Percentiles rank a stretch among this genome's conserved stretches.
Evolutionary conservation across 2,888 invertebrate genomes (phyloP).

Genomic region (Melikaiella ostensackeni): DNA sequence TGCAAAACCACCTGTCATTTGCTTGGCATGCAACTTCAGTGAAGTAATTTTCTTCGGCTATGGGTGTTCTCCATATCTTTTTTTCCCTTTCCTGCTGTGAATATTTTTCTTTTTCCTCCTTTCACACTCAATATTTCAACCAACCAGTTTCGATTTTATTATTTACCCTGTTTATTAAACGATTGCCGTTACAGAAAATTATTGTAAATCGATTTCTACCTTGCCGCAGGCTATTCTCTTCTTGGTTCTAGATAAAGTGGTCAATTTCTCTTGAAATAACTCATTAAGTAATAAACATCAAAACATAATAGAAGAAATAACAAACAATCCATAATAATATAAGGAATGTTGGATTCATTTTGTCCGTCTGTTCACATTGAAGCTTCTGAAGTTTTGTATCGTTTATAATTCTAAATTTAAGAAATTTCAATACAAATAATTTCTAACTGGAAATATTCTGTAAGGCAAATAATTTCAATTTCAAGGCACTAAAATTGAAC

Average conservation of each 20-base stretch:
- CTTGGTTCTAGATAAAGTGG: neutral
- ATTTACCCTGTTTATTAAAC: neutral
- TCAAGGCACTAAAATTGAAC: no score
- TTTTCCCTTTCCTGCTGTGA: neutral
- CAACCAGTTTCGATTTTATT: neutral
- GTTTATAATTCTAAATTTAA: no score
- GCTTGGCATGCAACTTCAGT: constrained; percentile 65
- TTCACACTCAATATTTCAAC: neutral
- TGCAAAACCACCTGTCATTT: constrained; percentile 61
- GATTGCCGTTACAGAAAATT: neutral
- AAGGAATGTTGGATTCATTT: no score
- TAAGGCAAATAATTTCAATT: no score
- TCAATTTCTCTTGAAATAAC: neutral
- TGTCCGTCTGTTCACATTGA: no score
- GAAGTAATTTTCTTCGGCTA: constrained; percentile 59
- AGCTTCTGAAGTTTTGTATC: no score
- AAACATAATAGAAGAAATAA: neutral
- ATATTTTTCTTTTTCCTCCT: neutral
- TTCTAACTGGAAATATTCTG: no score
- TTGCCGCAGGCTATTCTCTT: constrained; percentile 2
- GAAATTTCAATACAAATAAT: no score
- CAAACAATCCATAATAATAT: no score
- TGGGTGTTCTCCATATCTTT: neutral
- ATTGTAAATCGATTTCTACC: neutral
- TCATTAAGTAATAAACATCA: neutral